Evolutionary conservation across 1,140 invertebrate genomes (phyloP).

Genomic region (Carcinoscorpius rotundicauda): DNA sequence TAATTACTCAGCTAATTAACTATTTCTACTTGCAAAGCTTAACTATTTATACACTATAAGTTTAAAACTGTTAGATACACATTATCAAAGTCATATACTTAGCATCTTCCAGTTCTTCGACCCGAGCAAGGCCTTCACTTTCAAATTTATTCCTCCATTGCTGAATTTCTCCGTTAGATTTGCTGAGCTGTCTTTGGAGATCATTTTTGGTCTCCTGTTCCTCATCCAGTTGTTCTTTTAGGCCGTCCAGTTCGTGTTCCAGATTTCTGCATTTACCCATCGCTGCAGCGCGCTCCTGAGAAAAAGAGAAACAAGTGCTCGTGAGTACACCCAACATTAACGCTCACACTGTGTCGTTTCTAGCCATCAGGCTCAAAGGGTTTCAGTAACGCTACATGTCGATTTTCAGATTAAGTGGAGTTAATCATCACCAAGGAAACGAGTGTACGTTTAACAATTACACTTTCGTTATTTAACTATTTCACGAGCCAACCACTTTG

Average conservation of each 20-base stretch:
- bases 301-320: neutral
- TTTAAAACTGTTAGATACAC: no score
- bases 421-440: neutral
- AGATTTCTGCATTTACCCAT: constrained; percentile 94
- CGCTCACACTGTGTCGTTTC: neutral
- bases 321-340: neutral
- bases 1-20: no score
- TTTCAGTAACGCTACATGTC: neutral
- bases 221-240: constrained; percentile 88
- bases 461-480: no score
- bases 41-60: no score
- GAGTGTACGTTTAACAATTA: neutral
- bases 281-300: constrained; percentile 68
- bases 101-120: constrained; percentile 96
- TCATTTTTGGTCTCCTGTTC: constrained; percentile 90
- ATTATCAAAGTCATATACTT: constrained; percentile 42
- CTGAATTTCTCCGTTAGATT: constrained; percentile 91
- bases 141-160: constrained; percentile 95
- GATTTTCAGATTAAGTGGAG: no score
- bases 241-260: constrained; percentile 93
- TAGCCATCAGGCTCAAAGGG: neutral
- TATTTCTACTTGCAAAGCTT: no score
- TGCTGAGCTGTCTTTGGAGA: constrained; percentile 86
- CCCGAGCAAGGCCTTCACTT: constrained; percentile 85
- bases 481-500: no score